A percentile compares a stretch with the other conserved stretches of the same genome.
These are phyloP conservation scores for Camelus bactrianus DNA, from an alignment of 2,113 vertebrate genomes.

Conservation along the genomic window DNA sequence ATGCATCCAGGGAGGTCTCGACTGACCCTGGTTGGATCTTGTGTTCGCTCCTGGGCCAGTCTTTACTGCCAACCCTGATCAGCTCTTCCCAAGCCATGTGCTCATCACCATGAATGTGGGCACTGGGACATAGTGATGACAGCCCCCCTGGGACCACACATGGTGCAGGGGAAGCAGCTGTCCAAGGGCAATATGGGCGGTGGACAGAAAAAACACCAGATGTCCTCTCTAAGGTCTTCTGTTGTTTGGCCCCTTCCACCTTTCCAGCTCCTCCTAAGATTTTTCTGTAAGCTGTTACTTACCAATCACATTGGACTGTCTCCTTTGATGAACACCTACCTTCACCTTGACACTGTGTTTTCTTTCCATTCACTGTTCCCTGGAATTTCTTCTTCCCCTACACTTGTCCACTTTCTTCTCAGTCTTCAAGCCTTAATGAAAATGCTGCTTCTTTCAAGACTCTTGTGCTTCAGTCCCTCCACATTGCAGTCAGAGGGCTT, in stretches of 20 bases:
- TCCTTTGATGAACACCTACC: not conserved
- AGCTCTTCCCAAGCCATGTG: not conserved
- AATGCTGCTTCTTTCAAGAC: not conserved
- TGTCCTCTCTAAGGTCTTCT: not conserved
- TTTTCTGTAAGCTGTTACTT: not conserved
- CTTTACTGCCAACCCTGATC: not conserved
- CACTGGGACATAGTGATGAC: not conserved
- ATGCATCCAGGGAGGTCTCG: not conserved
- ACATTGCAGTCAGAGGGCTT: not conserved
- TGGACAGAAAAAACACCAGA: not conserved
- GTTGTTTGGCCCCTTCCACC: not conserved
- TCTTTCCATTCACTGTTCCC: not conserved
- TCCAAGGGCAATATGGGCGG: not conserved
- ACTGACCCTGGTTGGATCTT: not conserved
- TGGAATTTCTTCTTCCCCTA: not conserved
- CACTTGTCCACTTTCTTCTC: not conserved
- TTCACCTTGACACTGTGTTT: not conserved
- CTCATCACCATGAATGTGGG: not conserved
- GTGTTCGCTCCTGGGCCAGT: not conserved
- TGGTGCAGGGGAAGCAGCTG: not conserved
- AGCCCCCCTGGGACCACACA: not conserved
- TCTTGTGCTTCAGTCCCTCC: not conserved
- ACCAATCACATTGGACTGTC: too few relatives aligned
- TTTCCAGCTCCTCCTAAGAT: not conserved
- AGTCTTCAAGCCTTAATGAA: constrained; percentile 40